phyloP scores from a whole-genome alignment of 2,113 vertebrate genomes.

The Mungos mungo region DNA sequence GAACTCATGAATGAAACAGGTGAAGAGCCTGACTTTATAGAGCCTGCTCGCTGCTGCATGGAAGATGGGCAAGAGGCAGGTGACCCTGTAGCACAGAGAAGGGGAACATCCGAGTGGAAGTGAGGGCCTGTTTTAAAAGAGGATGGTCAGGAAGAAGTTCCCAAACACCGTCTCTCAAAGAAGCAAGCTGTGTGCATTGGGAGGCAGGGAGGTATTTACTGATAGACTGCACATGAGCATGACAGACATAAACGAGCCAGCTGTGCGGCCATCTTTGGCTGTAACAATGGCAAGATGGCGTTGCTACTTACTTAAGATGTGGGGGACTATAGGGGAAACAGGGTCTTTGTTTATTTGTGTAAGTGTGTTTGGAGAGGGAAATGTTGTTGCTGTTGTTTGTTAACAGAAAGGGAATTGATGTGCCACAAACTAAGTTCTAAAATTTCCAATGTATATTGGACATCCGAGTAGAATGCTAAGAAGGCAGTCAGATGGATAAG shows the following conservation, averaged over 20 bases:
- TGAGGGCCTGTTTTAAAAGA: not conserved
- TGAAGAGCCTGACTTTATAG: no score
- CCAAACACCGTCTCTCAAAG: not conserved
- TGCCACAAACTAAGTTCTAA: not conserved
- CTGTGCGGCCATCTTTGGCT: not conserved
- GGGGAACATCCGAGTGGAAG: not conserved
- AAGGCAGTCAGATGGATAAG: no score
- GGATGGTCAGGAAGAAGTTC: not conserved
- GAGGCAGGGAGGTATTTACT: not conserved
- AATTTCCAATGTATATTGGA: not conserved
- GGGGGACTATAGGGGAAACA: not conserved
- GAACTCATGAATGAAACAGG: not conserved
- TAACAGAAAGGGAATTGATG: not conserved
- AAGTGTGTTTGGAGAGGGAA: fast-evolving
- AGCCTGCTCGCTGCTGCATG: no score
- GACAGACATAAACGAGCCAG: not conserved
- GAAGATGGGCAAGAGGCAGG: not conserved
- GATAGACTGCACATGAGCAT: fast-evolving
- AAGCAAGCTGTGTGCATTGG: not conserved
- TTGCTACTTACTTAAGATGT: not conserved
- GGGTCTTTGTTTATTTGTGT: not conserved
- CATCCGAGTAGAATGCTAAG: not conserved
- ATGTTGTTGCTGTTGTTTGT: not conserved
- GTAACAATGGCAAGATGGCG: not conserved
- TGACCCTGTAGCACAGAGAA: no score